Base-by-base conservation (phyloP, 2,888 invertebrate genomes). In the Crepidodera aurea region DNA sequence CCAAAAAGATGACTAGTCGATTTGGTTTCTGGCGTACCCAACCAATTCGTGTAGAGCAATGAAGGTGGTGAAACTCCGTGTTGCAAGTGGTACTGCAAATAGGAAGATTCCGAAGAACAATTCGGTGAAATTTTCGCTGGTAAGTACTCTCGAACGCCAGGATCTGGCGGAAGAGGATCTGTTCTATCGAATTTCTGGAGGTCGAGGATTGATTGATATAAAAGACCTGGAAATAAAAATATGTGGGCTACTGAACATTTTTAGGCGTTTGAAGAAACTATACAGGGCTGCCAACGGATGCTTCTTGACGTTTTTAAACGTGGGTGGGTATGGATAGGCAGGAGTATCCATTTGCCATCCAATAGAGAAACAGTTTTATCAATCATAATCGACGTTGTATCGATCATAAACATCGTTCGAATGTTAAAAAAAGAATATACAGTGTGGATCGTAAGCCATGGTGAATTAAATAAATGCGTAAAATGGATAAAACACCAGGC, bases 1-100 rank as follows among this genome's bases (percentile, higher is more conserved):
- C 86, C 86, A 70, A 89, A 85, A 44, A 88, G 78, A 66, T 86
- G 85, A 60, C 74, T 74, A 68, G 77, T 66, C 63, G 68, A 70
- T 64, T 80, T 79, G 34, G 69, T 68, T 51, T 79, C 78, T 1
- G 75, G 64, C 5, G 71, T 37, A 27, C 73, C 73, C 57, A 81
- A 71, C 82, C 82, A 82, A 66, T 77, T 78, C 15, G 76, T 69
- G 63, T 80, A 82, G 12, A 81, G 65, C 44, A 81, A 68, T 1
- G 81, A 74, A 1, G 76, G 73, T 8, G 79, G 68, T 50, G 71
- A 72, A 7, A 73, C 70, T 12, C 72, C 70, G 32, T 74, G 75
- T 53, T 76, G 77, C 4, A 78, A 67, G 54, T 76, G 76, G 59
- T 78, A 78, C 3, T 75, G 73, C 60, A 75, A 63, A 56, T 73